Percentiles rank a stretch among this genome's conserved stretches.
Conservation (phyloP, 2,888 invertebrate genomes). For the Auanema freiburgensis region DNA sequence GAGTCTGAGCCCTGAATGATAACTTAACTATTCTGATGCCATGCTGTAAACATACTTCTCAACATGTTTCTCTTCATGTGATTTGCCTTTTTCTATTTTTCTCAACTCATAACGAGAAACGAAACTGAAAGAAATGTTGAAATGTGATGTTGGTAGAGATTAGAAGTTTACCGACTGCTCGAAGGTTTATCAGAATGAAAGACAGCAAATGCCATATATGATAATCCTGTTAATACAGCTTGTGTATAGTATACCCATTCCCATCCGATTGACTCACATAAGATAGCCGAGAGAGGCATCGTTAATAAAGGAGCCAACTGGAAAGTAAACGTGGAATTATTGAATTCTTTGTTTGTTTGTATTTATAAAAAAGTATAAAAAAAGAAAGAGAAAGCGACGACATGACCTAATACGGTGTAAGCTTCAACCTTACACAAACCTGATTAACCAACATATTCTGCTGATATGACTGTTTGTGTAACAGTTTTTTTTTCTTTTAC, state of each 20-base stretch:
- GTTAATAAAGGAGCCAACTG: constrained; percentile 35
- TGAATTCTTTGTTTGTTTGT: too few species aligned
- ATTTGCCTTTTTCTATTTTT: constrained; percentile 29
- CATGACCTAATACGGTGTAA: too few species aligned
- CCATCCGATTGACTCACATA: constrained; percentile 39
- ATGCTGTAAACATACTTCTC: constrained; percentile 18
- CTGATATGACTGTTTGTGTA: too few species aligned
- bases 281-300: constrained; percentile 34
- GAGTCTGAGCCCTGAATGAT: constrained; percentile 21
- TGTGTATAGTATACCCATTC: constrained; percentile 35
- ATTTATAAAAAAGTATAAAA: too few species aligned
- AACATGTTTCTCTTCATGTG: constrained; percentile 32
- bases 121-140: constrained; percentile 13
- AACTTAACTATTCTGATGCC: background rate
- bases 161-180: constrained; percentile 5
- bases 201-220: constrained; percentile 25
- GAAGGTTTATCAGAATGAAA: constrained; percentile 36
- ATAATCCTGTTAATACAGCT: constrained; percentile 29
- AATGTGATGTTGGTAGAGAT: background rate
- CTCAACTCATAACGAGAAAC: constrained; percentile 23
- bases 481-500: too few species aligned
- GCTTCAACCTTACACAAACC: too few species aligned
- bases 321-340: background rate
- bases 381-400: too few species aligned
- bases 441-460: too few species aligned